These are phyloP conservation scores for Hemichromis elongatus DNA, from an alignment of 2,113 vertebrate species.

Conservation along the genomic window DNA sequence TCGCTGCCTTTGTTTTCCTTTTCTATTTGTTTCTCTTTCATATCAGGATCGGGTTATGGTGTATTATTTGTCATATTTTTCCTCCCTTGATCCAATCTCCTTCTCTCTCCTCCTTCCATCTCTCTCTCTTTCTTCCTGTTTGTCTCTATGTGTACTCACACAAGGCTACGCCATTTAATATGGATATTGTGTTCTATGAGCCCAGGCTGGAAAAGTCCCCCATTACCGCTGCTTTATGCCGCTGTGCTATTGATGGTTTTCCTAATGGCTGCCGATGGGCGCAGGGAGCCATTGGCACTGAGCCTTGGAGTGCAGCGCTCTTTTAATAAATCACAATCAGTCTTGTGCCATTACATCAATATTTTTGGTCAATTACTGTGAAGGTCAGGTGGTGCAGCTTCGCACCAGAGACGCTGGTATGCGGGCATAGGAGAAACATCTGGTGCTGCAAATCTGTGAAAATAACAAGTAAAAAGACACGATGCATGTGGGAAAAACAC, in stretches of 20 bases:
- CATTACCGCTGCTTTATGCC: slow-evolving; percentile 93
- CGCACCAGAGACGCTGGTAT: slow-evolving; percentile 79
- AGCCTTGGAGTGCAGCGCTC: slow-evolving; percentile 88
- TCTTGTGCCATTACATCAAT: slow-evolving; percentile 98
- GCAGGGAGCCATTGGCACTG: slow-evolving; percentile 91
- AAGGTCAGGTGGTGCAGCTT: slow-evolving; percentile 95
- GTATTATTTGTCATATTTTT: slow-evolving; percentile 30
- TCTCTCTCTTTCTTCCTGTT: neutral
- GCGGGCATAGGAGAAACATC: slow-evolving; percentile 93
- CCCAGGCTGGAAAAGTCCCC: slow-evolving; percentile 77
- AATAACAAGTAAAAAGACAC: slow-evolving; percentile 8
- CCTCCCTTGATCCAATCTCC: slow-evolving; percentile 4
- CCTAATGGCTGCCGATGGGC: slow-evolving; percentile 96
- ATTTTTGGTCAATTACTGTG: slow-evolving; percentile 99
- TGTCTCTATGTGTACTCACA: slow-evolving; percentile 68
- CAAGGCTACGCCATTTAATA: slow-evolving; percentile 80
- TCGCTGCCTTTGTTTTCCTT: slow-evolving; percentile 38
- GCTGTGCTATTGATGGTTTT: slow-evolving; percentile 97
- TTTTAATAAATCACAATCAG: slow-evolving; percentile 99
- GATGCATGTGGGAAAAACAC: neutral
- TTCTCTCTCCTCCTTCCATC: neutral
- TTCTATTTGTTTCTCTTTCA: neutral
- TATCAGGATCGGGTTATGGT: slow-evolving; percentile 7
- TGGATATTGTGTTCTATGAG: slow-evolving; percentile 80
- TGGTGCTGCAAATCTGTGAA: slow-evolving; percentile 74